Base-by-base conservation (phyloP, 1,140 invertebrate species). In the Listronotus bonariensis region DNA sequence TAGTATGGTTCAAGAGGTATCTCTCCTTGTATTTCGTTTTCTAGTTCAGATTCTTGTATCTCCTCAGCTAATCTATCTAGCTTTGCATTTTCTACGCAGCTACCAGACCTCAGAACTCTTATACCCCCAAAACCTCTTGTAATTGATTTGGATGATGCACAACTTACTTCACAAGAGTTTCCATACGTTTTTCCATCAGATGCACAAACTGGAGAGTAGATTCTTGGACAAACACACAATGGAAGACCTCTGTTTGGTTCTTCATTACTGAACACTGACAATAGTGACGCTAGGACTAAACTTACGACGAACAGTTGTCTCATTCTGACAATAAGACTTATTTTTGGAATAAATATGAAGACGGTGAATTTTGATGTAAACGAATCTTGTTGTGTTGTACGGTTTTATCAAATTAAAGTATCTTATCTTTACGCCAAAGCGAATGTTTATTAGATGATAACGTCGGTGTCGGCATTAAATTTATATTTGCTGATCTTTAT, bases 151-250 rank as follows among this genome's bases (percentile, higher is more conserved):
- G 40, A 17, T 12, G 64, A 59, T 36, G 62, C 49, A 65, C 81
- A 82, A 0, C 77, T 45, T 38, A 79, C 79, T 54, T 78, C 76
- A 67, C 81, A 82, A 3, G 26, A 15, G 51, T 79, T 82, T 26
- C 72, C 74, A 65, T 78, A 82, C 6, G 72, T 80, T 6, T 36
- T 63, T 0, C 74, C 73, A 68, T 80, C 75, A n/a, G 77, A 77
- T 6, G 75, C 80, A 58, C 81, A 82, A 0, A 82, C 41, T 0
- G 81, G 81, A 2, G 66, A 31, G 53, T 78, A 81, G 14, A 80
- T 73, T 60, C 74, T 75, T 6, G 72, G 60, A 67, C 81, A 82
- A 3, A 78, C 61, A 57, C 81, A 82, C 7, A 45, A 15, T 60
- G 60, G 57, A 10, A 41, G 42, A n/a, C 34, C 55, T 26, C 18